Base-by-base conservation (phyloP, 2,113 vertebrate species). In the Ptychochromis oligacanthus region DNA sequence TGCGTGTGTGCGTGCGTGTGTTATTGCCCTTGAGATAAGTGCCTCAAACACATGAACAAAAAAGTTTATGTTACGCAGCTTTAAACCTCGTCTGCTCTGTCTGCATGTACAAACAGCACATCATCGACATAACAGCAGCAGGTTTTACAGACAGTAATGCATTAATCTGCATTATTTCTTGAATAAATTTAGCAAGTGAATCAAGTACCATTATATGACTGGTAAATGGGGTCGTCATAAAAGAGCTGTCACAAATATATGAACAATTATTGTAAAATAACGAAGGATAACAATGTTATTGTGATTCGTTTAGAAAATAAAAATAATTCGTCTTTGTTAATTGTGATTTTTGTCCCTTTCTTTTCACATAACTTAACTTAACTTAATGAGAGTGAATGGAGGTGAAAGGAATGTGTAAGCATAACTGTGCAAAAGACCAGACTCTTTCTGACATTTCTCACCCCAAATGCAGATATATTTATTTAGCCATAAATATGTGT, bases 11-110 rank as follows among this genome's bases (percentile, higher is more conserved):
- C 17, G 26, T 38, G 62, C 58, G 24, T 60, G 67, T 49, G 54
- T 52, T 11, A 74, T 77, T 60, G 64, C 5, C 78, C 83, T 86
- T 86, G 62, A 77, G 14, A 84, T 49, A 3, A 7, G 43, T 9
- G 22, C 20, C 38, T 67, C 60, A 76, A 82, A 85, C 34, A 54
- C 72, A n/a, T 22, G 20, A 46, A 79, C 49, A 58, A 43, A 55
- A 64, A 74, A 43, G 28, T 64, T 58, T 2, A 34, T 38, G 49
- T 58, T 56, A 15, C 52, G 78, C 13, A 77, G 38, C 38, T 72
- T 79, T 56, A 15, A 36, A 49, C 56, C 22, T 80, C 54, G 49
- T 88, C 52, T 77, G 38, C 80, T 55, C 24, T 15, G 20, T 43
- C 65, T 54, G 59, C 8, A 9, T 13, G 3, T n/a, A 31, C 56